Evolutionary conservation across 2,888 invertebrate species (phyloP).

Genomic region (Drosophila lacicola): DNA sequence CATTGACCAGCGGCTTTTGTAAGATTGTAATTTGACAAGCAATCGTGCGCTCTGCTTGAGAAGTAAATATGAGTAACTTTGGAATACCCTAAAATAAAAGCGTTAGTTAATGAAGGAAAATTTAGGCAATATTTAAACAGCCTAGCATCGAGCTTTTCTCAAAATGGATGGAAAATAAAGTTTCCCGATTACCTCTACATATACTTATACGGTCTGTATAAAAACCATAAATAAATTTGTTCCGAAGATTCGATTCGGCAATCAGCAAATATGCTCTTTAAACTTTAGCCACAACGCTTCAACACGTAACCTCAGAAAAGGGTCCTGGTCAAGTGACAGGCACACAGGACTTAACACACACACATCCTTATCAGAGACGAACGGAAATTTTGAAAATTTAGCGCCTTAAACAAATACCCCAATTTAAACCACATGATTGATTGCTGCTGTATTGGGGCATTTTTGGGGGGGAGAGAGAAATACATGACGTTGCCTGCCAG

Average conservation of each 20-base stretch:
- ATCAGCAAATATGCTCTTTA: conserved; percentile 39
- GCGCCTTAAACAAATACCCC: conserved; percentile 77
- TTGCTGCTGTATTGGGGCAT: conserved; percentile 55
- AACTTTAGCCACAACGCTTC: conserved; percentile 49
- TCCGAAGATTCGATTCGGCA: conserved; percentile 30
- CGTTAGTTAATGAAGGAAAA: neutral
- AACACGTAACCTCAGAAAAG: conserved; percentile 34
- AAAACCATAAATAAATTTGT: conserved; percentile 13
- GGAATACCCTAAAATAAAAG: conserved; percentile 17
- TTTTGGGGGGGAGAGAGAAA: neutral
- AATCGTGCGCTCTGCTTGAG: conserved; percentile 17
- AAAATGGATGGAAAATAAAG: too few relatives aligned
- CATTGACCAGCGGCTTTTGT: conserved; percentile 56
- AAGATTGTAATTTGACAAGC: conserved; percentile 59
- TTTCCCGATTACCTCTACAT: too few relatives aligned
- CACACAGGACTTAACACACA: conserved; percentile 28
- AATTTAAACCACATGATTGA: conserved; percentile 80
- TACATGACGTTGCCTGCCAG: conserved; percentile 24
- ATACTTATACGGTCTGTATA: too few relatives aligned
- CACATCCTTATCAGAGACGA: conserved; percentile 51
- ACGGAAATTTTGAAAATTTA: conserved; percentile 57
- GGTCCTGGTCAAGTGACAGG: conserved; percentile 55
- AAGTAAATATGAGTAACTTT: conserved; percentile 4
- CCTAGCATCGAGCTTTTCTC: too few relatives aligned
- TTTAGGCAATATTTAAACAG: neutral